A percentile compares a stretch with the other conserved stretches of the same genome.
These are phyloP conservation scores for Anoncus sp. DNA, from an alignment of 2,888 invertebrate species.

Conservation along the genomic window DNA sequence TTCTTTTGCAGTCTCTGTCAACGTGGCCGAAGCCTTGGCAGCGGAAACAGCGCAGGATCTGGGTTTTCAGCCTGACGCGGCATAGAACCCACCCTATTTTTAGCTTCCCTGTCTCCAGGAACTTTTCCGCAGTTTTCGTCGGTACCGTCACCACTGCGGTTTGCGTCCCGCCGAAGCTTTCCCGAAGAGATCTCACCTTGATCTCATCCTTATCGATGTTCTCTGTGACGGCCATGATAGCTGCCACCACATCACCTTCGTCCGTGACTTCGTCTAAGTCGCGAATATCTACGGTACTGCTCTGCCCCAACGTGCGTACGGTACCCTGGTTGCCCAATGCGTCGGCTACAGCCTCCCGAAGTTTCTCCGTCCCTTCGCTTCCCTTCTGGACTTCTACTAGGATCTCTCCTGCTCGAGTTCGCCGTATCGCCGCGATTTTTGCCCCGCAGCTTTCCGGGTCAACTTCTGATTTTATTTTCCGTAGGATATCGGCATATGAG, in stretches of 20 bases:
- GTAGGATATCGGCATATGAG: neutral
- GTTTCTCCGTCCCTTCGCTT: neutral
- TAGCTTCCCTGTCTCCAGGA: constrained; percentile 6
- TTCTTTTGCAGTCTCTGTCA: constrained; percentile 6
- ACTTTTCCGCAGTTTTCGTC: neutral
- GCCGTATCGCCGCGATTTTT: neutral
- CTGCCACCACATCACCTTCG: neutral
- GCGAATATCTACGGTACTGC: constrained; percentile 13
- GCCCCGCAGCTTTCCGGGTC: neutral
- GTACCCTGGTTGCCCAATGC: neutral
- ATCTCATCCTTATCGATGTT: neutral
- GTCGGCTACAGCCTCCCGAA: neutral
- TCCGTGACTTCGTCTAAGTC: constrained; percentile 21
- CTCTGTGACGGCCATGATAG: neutral
- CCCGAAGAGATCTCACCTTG: constrained; percentile 1
- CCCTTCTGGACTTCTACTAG: constrained; percentile 16
- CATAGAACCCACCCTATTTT: constrained; percentile 48
- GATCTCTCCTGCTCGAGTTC: constrained; percentile 1
- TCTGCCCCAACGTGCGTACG: constrained; percentile 16
- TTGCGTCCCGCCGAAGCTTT: constrained; percentile 24
- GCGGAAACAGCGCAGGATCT: constrained; percentile 41
- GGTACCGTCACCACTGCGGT: constrained; percentile 5
- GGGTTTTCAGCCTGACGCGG: constrained; percentile 48
- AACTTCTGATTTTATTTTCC: neutral
- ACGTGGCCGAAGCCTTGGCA: constrained; percentile 44